Percentiles rank a stretch among this genome's conserved stretches.
Evolutionary conservation across 2,888 invertebrate species (phyloP).

Genomic region (Axea sp.): DNA sequence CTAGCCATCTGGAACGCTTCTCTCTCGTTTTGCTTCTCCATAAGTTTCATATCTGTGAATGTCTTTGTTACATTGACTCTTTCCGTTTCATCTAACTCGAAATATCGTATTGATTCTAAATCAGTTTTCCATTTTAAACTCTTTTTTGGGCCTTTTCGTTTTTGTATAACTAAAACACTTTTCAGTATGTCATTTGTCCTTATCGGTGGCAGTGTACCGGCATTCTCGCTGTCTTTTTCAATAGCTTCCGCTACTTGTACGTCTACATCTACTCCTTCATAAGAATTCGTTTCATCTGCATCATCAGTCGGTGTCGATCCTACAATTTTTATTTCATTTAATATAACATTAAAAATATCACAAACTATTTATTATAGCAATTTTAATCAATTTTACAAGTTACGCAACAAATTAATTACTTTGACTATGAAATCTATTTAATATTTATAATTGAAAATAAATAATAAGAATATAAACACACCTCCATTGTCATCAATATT

Average conservation of each 20-base stretch:
- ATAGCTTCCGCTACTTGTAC: slow-evolving; percentile 63
- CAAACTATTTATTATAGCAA: too few species aligned
- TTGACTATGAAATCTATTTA: too few species aligned
- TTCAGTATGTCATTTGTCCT: slow-evolving; percentile 83
- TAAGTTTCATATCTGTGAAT: slow-evolving; percentile 94
- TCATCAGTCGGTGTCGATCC: slow-evolving; percentile 75
- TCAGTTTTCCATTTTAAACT: slow-evolving; percentile 91
- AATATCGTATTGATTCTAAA: slow-evolving; percentile 91
- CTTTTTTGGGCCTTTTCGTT: slow-evolving; percentile 89
- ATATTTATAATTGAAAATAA: slow-evolving; percentile 1
- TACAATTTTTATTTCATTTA: slow-evolving; percentile 53
- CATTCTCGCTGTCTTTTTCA: slow-evolving; percentile 64
- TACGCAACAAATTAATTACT: too few species aligned
- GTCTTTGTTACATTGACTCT: slow-evolving; percentile 95
- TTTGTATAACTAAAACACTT: slow-evolving; percentile 87
- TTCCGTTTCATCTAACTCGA: slow-evolving; percentile 97
- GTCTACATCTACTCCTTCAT: slow-evolving; percentile 68
- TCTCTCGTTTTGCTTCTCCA: slow-evolving; percentile 92
- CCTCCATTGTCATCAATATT: slow-evolving; percentile 66
- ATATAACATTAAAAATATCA: too few species aligned
- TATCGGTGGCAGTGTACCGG: slow-evolving; percentile 54
- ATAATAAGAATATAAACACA: slow-evolving; percentile 4
- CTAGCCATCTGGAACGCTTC: slow-evolving; percentile 89
- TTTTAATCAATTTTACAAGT: too few species aligned
- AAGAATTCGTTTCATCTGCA: slow-evolving; percentile 71